A percentile compares a stretch with the other conserved stretches of the same genome.
phyloP scores from a whole-genome alignment of 37 sponge, comb jelly and placozoan genomes.

The Spongia lamella region DNA sequence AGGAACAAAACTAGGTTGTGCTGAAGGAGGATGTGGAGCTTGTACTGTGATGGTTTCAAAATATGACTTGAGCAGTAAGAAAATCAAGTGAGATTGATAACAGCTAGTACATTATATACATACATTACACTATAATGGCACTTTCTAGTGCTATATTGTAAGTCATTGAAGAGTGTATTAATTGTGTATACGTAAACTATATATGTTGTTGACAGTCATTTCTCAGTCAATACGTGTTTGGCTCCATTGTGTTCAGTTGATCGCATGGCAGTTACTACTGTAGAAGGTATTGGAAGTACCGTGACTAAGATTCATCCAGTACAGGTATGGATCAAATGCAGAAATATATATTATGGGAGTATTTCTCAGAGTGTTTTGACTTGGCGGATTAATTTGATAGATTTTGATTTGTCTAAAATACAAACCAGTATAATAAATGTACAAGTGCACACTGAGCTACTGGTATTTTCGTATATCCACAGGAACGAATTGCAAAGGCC shows the following conservation, averaged over 20 bases:
- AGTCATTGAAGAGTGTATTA: too few species aligned
- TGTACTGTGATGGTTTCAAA: conserved; percentile 91
- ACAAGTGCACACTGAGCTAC: too few species aligned
- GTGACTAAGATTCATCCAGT: conserved; percentile 61
- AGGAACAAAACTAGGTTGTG: conserved; percentile 89
- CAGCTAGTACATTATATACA: too few species aligned
- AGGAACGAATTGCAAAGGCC: conserved; percentile 79
- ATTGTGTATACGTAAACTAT: too few species aligned
- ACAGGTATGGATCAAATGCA: conserved; percentile 74
- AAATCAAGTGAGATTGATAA: conserved; percentile 17
- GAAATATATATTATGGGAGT: too few species aligned
- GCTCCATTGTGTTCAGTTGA: conserved; percentile 79
- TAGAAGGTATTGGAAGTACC: conserved; percentile 86
- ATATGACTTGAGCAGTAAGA: conserved; percentile 15
- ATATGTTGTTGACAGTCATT: conserved; percentile 39
- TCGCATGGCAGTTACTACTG: conserved; percentile 83
- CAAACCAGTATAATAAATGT: too few species aligned
- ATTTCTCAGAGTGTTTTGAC: too few species aligned
- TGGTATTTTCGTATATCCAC: too few species aligned
- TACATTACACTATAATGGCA: too few species aligned
- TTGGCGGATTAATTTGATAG: too few species aligned
- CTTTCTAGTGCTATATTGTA: too few species aligned
- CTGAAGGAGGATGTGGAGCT: conserved; percentile 92
- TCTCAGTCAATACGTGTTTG: conserved; percentile 79
- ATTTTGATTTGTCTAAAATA: too few species aligned